Evolutionary conservation across 2,888 invertebrate genomes (phyloP), one percentile per base, ranked within the genome.

Genomic region (Unio delphinus): DNA sequence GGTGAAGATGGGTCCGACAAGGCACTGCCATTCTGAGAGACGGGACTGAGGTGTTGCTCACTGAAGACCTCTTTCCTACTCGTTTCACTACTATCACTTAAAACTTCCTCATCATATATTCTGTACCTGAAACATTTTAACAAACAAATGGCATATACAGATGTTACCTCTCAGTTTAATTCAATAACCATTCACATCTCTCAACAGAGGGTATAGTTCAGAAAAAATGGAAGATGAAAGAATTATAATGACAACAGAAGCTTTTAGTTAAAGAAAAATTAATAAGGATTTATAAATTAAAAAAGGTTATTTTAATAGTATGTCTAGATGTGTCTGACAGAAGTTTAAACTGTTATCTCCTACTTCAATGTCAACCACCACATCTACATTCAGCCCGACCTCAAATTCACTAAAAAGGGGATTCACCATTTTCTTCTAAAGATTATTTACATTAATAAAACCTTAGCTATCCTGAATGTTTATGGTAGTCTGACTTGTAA

Each of bases 21-120:
- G 45, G 15, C 45, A 45, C 15, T 45, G 45, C 45, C 45, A 45
- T 45, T 45, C 15, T 45, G 45, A 45, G 45, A 45, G 45, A 45
- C 45, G 11, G 45, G 45, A 45, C 45, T 45, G 45, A 11, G 45
- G 45, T 11, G 45, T 60, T 71, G 74, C 61, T 73, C 71, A 65
- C 76, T 68, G 20, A 73, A 69, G 59, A 69, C 71, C 59, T 76
- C 74, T 23, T 78, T 67, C 55, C 75, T 68, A 63, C 80, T 81
- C 23, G 75, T 68, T 8, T 82, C 81, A 75, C 86, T 85, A n/a
- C 70, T 78, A 55, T 80, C 82, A 69, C 85, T 84, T 56, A 84
- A 75, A 18, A 89, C 86, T 67, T 88, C 89, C 45, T 88, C 88
- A 70, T 88, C 88, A 79, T 88, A 89, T 68, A 89, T 89, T 67